Evolutionary conservation across 35 echinoderm and acorn worm genomes (phyloP), one percentile per base, ranked within the genome.

Genomic region (Apostichopus californicus): DNA sequence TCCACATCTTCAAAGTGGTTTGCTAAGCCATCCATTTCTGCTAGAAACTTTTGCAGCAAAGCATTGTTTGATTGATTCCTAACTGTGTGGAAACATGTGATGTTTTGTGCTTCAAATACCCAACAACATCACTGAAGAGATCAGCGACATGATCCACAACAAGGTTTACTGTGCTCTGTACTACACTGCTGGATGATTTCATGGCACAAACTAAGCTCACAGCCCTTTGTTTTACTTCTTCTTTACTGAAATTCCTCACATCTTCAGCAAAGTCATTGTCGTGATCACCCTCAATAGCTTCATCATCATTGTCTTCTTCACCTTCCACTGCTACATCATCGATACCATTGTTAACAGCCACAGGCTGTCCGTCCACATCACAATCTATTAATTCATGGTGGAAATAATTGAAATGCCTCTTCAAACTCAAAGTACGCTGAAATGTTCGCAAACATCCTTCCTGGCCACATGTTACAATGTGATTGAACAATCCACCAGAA

Each of bases 131-230:
- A n/a, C 5, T 5, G 55, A 91, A 91, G 10, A 91, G 9, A 23
- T 91, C 89, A 55, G 73, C 57, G 18, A 91, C 52, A 91, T 91
- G 89, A 91, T 78, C 77, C 57, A 91, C 89, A 18, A 91, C 89
- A 78, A 91, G 72, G 21, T 91, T 22, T 1, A 91, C 89, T 15
- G 89, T 91, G 55, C 89, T 91, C n/a, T 91, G 89, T 17, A 91
- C 89, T 23, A 91, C 89, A 91, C 89, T 91, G 8, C 0, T 91
- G 34, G 89, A 91, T 22, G 89, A 72, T 18, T 91, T 91, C 77
- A 91, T 78, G 22, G 72, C 80, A 93, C 80, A 93, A 5, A 86
- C 83, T 20, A 86, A 56, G 59, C 22, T 87, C 60, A 93, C 8
- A 78, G 82, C 68, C 14, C 13, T 71, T 11, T 73, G 13, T 57